phyloP scores from a whole-genome alignment of 2,888 invertebrate species.

The Oligia strigilis region DNA sequence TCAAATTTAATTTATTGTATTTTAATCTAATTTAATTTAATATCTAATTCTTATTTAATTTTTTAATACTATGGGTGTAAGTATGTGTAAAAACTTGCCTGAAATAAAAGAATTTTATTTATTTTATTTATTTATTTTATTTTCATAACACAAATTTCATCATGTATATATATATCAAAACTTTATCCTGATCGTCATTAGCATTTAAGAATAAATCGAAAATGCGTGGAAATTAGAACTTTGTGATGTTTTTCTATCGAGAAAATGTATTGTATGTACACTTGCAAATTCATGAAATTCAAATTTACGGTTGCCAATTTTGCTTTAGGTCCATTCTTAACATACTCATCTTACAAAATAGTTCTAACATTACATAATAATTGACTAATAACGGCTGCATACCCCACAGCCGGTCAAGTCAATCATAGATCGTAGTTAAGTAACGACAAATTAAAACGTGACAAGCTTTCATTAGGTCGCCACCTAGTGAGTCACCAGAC shows the following conservation, averaged over 20 bases:
- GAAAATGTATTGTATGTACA: not conserved
- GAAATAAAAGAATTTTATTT: too few relatives aligned
- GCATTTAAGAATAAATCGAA: not conserved
- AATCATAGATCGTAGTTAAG: constrained; percentile 60
- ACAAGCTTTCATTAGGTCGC: constrained; percentile 66
- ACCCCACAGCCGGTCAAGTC: constrained; percentile 47
- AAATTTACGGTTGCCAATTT: not conserved
- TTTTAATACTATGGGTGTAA: too few relatives aligned
- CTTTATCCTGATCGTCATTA: not conserved
- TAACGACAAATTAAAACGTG: constrained; percentile 69
- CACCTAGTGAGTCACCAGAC: constrained; percentile 66
- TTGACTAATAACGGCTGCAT: constrained; percentile 41
- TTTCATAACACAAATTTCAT: not conserved
- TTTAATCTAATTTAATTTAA: too few relatives aligned
- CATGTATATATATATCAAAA: not conserved
- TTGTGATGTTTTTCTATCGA: not conserved
- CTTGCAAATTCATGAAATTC: not conserved
- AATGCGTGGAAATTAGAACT: not conserved
- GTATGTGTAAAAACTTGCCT: too few relatives aligned
- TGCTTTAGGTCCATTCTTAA: not conserved
- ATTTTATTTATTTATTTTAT: too few relatives aligned
- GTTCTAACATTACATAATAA: not conserved
- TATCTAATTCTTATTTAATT: too few relatives aligned
- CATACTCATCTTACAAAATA: not conserved
- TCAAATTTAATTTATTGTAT: too few relatives aligned